Conservation (phyloP, 2,797 vertebrate species). For the Petrocephalus sullivani region DNA sequence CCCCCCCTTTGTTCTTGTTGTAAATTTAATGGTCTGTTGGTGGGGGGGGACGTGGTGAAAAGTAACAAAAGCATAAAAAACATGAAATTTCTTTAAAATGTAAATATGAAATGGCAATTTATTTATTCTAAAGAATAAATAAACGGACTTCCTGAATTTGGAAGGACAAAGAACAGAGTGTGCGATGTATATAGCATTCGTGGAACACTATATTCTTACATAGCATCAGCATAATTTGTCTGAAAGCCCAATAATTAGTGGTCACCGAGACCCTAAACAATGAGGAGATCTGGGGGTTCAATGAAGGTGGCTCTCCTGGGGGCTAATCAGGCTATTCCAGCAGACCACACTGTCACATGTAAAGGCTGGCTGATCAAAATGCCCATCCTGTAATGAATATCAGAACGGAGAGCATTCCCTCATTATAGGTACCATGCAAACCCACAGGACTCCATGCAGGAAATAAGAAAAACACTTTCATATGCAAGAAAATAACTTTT, state of each 20-base stretch:
- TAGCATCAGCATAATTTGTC: neutral
- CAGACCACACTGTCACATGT: neutral
- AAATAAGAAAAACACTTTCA: neutral
- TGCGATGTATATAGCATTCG: neutral
- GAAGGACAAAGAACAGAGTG: neutral
- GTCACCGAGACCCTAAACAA: neutral
- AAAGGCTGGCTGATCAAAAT: neutral
- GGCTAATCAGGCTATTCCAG: neutral
- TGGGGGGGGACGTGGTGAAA: neutral
- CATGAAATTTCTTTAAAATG: neutral
- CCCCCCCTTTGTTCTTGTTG: neutral
- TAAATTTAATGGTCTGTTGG: neutral
- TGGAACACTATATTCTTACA: neutral
- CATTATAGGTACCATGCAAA: neutral
- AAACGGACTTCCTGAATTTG: neutral
- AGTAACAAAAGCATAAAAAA: neutral
- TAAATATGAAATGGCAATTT: neutral
- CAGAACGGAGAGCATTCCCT: neutral
- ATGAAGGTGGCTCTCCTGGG: neutral
- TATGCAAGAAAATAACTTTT: neutral
- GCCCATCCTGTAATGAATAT: slow-evolving; percentile 8
- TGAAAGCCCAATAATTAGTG: slow-evolving; percentile 4
- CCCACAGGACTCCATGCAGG: neutral
- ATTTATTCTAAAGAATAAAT: neutral
- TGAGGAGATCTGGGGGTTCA: slow-evolving; percentile 1